Percentiles rank a stretch among this genome's conserved stretches.
phyloP scores from a whole-genome alignment of 2,113 vertebrate species.

The Datnioides undecimradiatus region DNA sequence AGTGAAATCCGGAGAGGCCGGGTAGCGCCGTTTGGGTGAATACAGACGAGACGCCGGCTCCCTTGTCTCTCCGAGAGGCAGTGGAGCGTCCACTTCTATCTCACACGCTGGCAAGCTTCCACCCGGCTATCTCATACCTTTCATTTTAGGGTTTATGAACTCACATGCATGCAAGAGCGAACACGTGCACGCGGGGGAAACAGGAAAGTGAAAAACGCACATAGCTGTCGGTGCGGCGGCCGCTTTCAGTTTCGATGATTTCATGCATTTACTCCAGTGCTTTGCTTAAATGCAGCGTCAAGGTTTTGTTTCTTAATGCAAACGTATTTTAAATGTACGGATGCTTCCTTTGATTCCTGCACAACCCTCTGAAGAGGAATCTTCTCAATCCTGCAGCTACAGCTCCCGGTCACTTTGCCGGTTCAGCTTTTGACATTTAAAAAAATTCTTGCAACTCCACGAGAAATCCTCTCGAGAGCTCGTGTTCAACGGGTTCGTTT shows the following conservation, averaged over 20 bases:
- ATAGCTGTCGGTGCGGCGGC: conserved; percentile 11
- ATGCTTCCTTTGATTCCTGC: not conserved
- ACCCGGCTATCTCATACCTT: conserved; percentile 71
- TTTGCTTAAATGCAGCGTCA: not conserved
- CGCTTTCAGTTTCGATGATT: conserved; percentile 42
- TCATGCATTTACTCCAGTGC: conserved; percentile 7
- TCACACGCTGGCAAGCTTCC: conserved; percentile 67
- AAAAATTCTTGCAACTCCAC: too few species aligned
- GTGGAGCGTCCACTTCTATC: conserved; percentile 72
- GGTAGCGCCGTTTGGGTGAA: conserved; percentile 50
- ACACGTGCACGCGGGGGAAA: conserved; percentile 56
- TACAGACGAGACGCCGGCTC: conserved; percentile 54
- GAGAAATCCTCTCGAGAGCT: too few species aligned
- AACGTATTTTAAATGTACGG: not conserved
- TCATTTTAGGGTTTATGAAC: conserved; percentile 77
- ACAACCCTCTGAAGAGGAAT: not conserved
- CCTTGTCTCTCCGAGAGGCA: conserved; percentile 70
- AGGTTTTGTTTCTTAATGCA: not conserved
- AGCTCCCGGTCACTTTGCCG: too few species aligned
- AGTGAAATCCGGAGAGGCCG: conserved; percentile 43
- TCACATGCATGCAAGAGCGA: conserved; percentile 69
- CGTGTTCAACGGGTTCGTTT: too few species aligned
- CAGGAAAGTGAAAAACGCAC: conserved; percentile 59
- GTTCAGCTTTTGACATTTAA: too few species aligned
- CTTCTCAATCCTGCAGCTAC: too few species aligned